Base-by-base conservation (phyloP, 2,113 vertebrate species). In the Colistium nudipinnis region DNA sequence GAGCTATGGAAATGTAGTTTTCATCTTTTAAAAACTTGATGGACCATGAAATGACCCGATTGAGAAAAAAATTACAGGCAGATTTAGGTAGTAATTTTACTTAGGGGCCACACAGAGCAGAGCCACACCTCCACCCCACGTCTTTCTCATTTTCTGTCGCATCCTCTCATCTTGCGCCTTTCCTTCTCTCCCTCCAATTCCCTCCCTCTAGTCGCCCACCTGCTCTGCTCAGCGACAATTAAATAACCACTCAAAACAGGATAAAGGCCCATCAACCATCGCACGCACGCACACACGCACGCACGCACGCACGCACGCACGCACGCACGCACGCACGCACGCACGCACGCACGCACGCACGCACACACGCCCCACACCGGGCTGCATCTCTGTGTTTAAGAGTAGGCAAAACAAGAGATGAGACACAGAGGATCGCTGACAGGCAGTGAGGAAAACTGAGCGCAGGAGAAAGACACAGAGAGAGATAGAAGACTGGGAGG, bases 221-320 rank as follows among this genome's bases (percentile, higher is more conserved):
- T 27, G 36, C 75, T 67, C 45, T 47, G 33, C 69, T 62, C 38
- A 22, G 72, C 31, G 74, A 82, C 84, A 90, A 90, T 87, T 85
- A 84, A 84, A 87, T 88, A 86, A 90, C 79, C 59, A 39, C 73
- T 78, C 80, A 62, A n/a, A 73, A 88, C 66, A 81, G 73, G 82
- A 89, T 78, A 83, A 76, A 85, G 57, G 62, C 72, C 80, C 56
- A 84, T 80, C 81, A 85, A 80, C 63, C 62, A 38, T 8, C 47
- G 0, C 61, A 49, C 22, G 0, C 43, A 41, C 57, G 41, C 66
- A 70, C 4, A 53, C 27, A 43, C 51, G 30, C 62, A 60, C 27
- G 19, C 43, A 51, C 60, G 43, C 61, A 67, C 4, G 53, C 25
- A 41, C 36, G 16, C 36, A 39, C 11, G 13, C 36, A 39, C 13